These are phyloP conservation scores for Spheniscus humboldti DNA, from an alignment of 2,797 vertebrate genomes.

Conservation along the genomic window DNA sequence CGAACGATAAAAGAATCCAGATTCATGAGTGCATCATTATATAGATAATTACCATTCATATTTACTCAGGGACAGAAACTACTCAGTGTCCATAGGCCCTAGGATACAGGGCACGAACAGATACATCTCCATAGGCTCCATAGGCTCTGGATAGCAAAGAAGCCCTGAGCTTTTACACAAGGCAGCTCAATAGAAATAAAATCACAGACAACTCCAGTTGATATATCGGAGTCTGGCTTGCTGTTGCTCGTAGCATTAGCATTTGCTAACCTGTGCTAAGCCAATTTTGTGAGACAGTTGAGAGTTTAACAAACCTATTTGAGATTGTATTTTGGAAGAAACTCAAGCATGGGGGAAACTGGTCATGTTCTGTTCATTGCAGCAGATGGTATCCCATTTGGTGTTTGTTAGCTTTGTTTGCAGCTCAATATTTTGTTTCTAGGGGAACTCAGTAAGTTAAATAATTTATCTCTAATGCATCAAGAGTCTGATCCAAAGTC, in stretches of 20 bases:
- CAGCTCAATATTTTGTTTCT: conserved; percentile 67
- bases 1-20: neutral
- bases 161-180: neutral
- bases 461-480: conserved; percentile 58
- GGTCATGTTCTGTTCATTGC: conserved; percentile 52
- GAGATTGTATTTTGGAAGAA: conserved; percentile 62
- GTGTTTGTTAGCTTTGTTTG: conserved; percentile 67
- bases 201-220: neutral
- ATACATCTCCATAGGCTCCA: neutral
- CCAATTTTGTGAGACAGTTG: conserved; percentile 31
- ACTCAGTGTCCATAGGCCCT: neutral
- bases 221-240: neutral
- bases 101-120: neutral
- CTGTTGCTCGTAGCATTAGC: neutral
- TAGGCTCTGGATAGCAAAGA: neutral
- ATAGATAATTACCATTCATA: neutral
- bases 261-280: conserved; percentile 32
- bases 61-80: neutral
- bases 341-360: conserved; percentile 40
- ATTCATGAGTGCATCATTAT: neutral
- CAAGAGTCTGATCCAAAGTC: conserved; percentile 54
- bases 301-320: conserved; percentile 46
- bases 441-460: conserved; percentile 57
- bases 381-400: conserved; percentile 69
- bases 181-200: neutral